Evolutionary conservation across 2,797 vertebrate species (phyloP).

Genomic region (Pangasius krempfi): DNA sequence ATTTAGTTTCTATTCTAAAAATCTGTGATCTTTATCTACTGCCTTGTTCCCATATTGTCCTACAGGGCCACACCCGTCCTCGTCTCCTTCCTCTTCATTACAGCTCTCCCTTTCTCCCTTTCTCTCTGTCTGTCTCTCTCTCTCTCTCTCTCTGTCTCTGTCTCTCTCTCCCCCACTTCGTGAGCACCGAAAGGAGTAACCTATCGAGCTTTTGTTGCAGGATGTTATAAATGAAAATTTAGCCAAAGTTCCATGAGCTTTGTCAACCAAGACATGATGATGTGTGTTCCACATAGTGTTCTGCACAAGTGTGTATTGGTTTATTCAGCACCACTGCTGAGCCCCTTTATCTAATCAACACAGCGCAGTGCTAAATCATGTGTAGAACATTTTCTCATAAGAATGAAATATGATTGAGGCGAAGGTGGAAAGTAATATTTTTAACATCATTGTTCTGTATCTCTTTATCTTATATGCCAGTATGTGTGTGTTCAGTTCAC

Average conservation of each 20-base stretch:
- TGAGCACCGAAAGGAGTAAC: conserved; percentile 99
- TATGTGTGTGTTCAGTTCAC: neutral
- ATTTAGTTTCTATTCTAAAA: neutral
- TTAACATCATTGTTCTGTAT: neutral
- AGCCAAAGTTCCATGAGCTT: conserved; percentile 93
- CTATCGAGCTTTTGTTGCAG: conserved; percentile 99
- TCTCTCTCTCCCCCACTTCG: conserved; percentile 80
- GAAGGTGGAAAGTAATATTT: neutral
- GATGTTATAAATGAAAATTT: conserved; percentile 99
- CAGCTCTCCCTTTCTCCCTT: neutral
- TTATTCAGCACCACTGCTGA: neutral
- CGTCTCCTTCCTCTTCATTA: conserved; percentile 26
- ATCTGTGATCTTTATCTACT: conserved; percentile 50
- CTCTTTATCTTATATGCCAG: neutral
- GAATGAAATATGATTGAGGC: neutral
- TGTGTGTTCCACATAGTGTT: conserved; percentile 82
- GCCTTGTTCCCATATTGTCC: conserved; percentile 66
- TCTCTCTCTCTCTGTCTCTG: conserved; percentile 67
- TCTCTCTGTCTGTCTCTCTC: conserved; percentile 55
- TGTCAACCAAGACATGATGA: conserved; percentile 90
- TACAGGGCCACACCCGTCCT: conserved; percentile 69
- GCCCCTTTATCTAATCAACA: neutral
- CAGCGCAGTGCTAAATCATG: neutral
- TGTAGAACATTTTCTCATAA: neutral
- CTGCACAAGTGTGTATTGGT: neutral